Conservation (phyloP, 2,113 vertebrate genomes). For the Pristiophorus japonicus region DNA sequence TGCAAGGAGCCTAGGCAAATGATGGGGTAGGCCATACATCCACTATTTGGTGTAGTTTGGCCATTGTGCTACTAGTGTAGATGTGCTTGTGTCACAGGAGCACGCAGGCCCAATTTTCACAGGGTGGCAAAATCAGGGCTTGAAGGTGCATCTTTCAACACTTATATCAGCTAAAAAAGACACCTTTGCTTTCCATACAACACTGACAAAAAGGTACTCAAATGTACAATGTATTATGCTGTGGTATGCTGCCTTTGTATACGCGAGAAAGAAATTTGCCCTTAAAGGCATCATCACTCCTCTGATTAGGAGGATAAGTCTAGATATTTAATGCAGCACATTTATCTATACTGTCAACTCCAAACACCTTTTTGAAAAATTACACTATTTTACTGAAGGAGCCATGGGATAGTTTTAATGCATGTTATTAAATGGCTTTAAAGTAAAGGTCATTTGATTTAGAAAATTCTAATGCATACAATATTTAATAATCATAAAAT, state of each 20-base stretch:
- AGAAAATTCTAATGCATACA: background rate
- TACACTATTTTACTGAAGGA: background rate
- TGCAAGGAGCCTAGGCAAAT: background rate
- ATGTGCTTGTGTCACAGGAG: background rate
- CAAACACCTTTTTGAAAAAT: background rate
- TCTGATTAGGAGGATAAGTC: background rate
- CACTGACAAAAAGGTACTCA: background rate
- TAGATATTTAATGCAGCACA: background rate
- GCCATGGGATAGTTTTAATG: background rate
- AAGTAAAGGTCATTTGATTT: slow-evolving; percentile 2
- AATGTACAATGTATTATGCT: background rate
- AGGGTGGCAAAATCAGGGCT: background rate
- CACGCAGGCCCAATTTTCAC: background rate
- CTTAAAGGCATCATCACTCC: background rate
- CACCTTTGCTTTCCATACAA: background rate
- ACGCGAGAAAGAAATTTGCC: background rate
- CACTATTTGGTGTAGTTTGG: background rate
- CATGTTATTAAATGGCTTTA: background rate
- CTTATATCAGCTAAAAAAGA: background rate
- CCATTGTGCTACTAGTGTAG: background rate
- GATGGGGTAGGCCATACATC: background rate
- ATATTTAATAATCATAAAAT: slow-evolving; percentile 9
- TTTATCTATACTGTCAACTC: slow-evolving; percentile 14
- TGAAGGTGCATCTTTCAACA: background rate
- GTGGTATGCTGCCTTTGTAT: background rate